Percentiles rank a stretch among this genome's conserved stretches.
Conservation (phyloP, 2,113 vertebrate genomes). For the Cichladusa arquata region DNA sequence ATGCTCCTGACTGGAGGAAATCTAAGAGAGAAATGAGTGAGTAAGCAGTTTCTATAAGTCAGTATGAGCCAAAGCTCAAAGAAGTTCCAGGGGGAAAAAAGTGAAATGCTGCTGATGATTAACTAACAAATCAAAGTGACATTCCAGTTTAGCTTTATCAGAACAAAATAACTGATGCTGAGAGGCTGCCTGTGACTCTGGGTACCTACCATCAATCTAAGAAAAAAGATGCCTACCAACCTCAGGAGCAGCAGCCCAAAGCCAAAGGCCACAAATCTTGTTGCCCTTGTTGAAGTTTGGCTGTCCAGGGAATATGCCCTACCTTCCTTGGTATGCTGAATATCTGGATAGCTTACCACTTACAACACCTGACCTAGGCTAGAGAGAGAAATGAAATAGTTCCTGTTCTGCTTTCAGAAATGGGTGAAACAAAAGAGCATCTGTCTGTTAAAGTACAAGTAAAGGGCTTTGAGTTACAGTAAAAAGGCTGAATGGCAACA, state of each 20-base stretch:
- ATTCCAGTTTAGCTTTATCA: neutral
- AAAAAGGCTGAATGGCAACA: neutral
- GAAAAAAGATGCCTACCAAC: neutral
- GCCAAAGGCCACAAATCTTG: neutral
- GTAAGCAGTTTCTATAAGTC: neutral
- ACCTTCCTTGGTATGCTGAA: neutral
- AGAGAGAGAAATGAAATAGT: neutral
- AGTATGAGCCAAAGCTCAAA: neutral
- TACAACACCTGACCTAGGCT: neutral
- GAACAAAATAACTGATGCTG: neutral
- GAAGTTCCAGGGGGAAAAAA: neutral
- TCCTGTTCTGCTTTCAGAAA: neutral
- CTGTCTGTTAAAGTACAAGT: neutral
- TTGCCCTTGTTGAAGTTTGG: neutral
- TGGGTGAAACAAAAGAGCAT: neutral
- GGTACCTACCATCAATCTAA: neutral
- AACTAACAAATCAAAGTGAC: neutral
- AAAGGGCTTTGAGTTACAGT: neutral
- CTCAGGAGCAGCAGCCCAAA: neutral
- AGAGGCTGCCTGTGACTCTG: neutral
- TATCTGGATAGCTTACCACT: neutral
- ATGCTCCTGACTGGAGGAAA: neutral
- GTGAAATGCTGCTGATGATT: neutral
- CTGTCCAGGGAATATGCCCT: neutral
- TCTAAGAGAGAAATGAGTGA: neutral